These are phyloP conservation scores for Celastrina argiolus DNA, from an alignment of 2,888 invertebrate species.

Conservation along the genomic window DNA sequence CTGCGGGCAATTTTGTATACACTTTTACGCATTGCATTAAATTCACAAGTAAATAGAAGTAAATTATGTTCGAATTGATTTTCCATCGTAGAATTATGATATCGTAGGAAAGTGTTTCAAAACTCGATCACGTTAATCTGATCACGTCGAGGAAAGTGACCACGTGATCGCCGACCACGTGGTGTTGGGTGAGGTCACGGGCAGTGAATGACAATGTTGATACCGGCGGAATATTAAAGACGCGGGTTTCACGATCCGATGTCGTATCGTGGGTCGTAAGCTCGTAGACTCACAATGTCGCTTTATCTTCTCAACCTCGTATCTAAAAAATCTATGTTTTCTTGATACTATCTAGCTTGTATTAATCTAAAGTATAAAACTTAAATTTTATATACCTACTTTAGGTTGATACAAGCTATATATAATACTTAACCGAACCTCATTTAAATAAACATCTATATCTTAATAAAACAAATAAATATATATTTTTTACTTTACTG, in stretches of 20 bases:
- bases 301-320: too few species aligned
- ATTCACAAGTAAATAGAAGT: background rate
- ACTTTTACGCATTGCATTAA: background rate
- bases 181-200: conserved; percentile 54
- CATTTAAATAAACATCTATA: too few species aligned
- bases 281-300: too few species aligned
- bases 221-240: conserved; percentile 9
- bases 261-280: too few species aligned
- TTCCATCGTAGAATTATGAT: background rate
- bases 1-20: background rate
- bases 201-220: conserved; percentile 47
- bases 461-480: too few species aligned
- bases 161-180: conserved; percentile 29
- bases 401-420: too few species aligned
- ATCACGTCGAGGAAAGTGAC: conserved; percentile 59
- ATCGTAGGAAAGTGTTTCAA: conserved; percentile 50
- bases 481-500: too few species aligned
- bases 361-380: too few species aligned
- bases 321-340: too few species aligned
- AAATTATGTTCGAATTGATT: background rate
- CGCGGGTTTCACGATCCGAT: background rate
- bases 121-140: conserved; percentile 44
- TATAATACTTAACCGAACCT: too few species aligned
- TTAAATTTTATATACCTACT: too few species aligned
- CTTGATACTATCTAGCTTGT: too few species aligned